Evolutionary conservation across 2,888 invertebrate genomes (phyloP), one percentile per base, ranked within the genome.

Genomic region (Digitonthophagus gazella): DNA sequence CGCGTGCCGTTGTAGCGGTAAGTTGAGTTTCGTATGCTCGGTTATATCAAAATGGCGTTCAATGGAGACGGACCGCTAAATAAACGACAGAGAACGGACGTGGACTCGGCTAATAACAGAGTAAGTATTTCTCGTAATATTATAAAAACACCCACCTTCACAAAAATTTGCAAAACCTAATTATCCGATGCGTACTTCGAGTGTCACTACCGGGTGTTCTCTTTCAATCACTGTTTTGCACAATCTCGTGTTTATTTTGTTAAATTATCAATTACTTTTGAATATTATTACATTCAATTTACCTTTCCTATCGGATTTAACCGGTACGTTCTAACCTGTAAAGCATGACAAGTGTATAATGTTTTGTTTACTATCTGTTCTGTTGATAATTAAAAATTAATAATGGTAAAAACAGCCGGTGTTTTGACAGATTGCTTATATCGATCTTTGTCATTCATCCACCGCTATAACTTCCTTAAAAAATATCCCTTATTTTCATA

Each of bases 21-120:
- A 76, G 79, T 78, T 76, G 75, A 73, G 69, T 72, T 76, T 71
- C 71, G 74, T 73, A 73, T 76, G 75, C 72, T 77, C 85, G 85
- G 85, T 86, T 88, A 86, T 85, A 87, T 83, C 85, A 88, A 84
- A 83, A 89, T 89, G 89, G 88, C 89, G 88, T 89, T 88, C 86
- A 89, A 89, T 86, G 89, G 89, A 81, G 88, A 88, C 85, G 87
- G 88, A 73, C 83, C 84, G 71, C 82, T 82, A 74, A 81, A 79
- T 74, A 84, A 84, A 81, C 79, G 84, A 76, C 83, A 82, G 75
- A 80, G 84, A 73, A 83, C 82, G 69, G 84, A 84, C 74, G 77
- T 80, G 67, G 84, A 84, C 74, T 77, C 83, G 28, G 80, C 80
- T 68, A 83, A 82, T 75, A 83, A 83, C 75, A 80, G 83, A 76